A percentile compares a stretch with the other conserved stretches of the same genome.
Evolutionary conservation across 2,797 vertebrate genomes (phyloP).

Genomic region (Hafferia zeledoni): DNA sequence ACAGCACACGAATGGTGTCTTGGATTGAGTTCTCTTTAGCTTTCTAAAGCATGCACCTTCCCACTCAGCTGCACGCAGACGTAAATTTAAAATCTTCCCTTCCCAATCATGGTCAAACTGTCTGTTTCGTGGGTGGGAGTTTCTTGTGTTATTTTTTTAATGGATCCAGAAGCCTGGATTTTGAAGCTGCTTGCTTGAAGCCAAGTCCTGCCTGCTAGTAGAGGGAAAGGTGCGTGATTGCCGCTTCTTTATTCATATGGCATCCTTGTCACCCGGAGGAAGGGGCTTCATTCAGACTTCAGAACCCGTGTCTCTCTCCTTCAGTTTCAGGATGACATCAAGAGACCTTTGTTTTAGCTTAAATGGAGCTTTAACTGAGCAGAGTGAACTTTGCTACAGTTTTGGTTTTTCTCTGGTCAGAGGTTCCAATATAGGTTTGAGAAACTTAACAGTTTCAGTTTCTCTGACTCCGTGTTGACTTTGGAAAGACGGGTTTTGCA

Average conservation of each 20-base stretch:
- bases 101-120: not conserved
- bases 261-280: not conserved
- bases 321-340: not conserved
- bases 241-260: not conserved
- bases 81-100: not conserved
- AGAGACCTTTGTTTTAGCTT: not conserved
- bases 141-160: not conserved
- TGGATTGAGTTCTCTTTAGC: not conserved
- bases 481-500: not conserved
- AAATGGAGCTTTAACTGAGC: not conserved
- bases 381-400: not conserved
- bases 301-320: not conserved
- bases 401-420: not conserved
- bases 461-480: not conserved
- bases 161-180: not conserved
- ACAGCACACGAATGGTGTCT: not conserved
- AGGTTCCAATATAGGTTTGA: not conserved
- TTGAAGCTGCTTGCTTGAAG: not conserved
- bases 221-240: not conserved
- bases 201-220: rapidly evolving
- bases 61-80: not conserved
- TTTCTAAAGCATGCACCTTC: not conserved
- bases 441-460: not conserved
- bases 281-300: not conserved
- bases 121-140: not conserved